Evolutionary conservation across 2,797 vertebrate species (phyloP).

Genomic region (Gallirallus australis): DNA sequence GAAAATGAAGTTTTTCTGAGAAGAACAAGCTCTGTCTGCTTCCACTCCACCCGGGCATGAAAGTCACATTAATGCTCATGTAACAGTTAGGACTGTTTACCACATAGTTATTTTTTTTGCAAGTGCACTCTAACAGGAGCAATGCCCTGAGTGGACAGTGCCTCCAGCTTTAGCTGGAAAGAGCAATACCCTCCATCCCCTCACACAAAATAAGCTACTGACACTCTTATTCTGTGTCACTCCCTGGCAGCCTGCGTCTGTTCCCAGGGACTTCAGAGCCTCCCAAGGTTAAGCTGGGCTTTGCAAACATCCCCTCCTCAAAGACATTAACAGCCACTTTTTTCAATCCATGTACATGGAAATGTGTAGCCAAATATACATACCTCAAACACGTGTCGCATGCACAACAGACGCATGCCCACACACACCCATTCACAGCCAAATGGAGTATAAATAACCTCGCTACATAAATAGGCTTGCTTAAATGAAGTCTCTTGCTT

Average conservation of each 20-base stretch:
- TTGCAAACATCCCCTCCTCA: neutral
- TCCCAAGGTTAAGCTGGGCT: neutral
- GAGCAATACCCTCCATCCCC: neutral
- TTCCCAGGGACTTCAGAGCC: neutral
- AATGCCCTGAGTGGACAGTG: neutral
- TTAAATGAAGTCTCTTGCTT: slow-evolving; percentile 47
- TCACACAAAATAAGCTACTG: neutral
- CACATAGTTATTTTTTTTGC: neutral
- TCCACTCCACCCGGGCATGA: neutral
- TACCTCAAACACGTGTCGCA: neutral
- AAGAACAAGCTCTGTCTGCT: neutral
- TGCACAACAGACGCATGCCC: slow-evolving; percentile 23
- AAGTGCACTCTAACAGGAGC: neutral
- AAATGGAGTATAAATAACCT: slow-evolving; percentile 23
- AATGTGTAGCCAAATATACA: slow-evolving; percentile 33
- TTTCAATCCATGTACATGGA: neutral
- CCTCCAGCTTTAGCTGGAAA: neutral
- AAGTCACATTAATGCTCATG: neutral
- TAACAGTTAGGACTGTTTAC: neutral
- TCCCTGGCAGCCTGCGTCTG: neutral
- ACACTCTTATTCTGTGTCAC: neutral
- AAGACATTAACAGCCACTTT: neutral
- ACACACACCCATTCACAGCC: slow-evolving; percentile 36
- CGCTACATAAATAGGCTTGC: neutral
- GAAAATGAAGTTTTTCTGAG: neutral